phyloP scores from a whole-genome alignment of 2,888 invertebrate species.

The Sminthurides aquaticus region DNA sequence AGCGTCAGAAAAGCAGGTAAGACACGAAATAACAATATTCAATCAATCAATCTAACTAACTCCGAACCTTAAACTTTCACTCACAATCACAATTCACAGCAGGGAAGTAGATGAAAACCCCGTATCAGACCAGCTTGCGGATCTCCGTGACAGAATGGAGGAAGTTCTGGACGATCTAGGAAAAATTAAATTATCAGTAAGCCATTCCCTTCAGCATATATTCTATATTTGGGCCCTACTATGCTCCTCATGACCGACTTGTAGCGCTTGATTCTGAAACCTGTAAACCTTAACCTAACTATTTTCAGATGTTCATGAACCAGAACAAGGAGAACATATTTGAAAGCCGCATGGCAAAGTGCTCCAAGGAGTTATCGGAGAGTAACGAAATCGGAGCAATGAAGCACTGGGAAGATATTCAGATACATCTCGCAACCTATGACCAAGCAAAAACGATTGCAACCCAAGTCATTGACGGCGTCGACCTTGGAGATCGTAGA shows the following conservation, averaged over 20 bases:
- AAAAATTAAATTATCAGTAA: conserved; percentile 13
- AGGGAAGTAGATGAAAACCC: background rate
- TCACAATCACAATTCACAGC: background rate
- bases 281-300: background rate
- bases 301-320: conserved; percentile 12
- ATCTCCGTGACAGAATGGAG: background rate
- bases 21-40: background rate
- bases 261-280: too few relatives aligned
- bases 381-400: conserved; percentile 3
- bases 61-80: background rate
- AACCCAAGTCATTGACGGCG: background rate
- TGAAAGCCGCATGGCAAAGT: conserved; percentile 3
- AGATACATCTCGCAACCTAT: conserved; percentile 11
- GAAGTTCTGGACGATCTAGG: conserved; percentile 5
- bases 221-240: background rate
- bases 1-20: background rate
- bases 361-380: conserved; percentile 1
- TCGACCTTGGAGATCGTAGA: background rate
- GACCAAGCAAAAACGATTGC: conserved; percentile 15
- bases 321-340: conserved; percentile 9
- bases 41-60: background rate
- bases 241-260: too few relatives aligned
- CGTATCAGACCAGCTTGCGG: background rate
- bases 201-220: background rate
- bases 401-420: conserved; percentile 10